phyloP scores from a whole-genome alignment of 2,797 vertebrate genomes.

The Urophycis tenuis region DNA sequence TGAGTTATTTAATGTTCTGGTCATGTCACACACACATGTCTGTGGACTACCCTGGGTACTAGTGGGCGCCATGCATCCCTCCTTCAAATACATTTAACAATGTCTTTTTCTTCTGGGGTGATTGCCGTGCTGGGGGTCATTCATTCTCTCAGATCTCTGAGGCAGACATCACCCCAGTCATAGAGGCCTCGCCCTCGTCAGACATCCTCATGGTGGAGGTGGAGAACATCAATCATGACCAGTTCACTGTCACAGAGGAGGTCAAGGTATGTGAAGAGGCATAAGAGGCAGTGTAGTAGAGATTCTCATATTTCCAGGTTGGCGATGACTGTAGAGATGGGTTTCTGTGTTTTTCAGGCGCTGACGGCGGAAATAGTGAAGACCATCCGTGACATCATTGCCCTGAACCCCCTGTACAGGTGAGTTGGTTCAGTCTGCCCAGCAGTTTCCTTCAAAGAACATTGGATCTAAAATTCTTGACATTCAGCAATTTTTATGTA shows the following conservation, averaged over 20 bases:
- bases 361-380: conserved; percentile 98
- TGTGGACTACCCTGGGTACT: too few species aligned
- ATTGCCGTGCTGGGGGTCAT: neutral
- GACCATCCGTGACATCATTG: conserved; percentile 97
- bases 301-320: neutral
- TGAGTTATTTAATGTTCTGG: too few species aligned
- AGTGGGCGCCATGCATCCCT: neutral
- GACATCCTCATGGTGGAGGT: conserved; percentile 95
- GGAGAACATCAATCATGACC: conserved; percentile 87
- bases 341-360: conserved; percentile 61
- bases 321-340: neutral
- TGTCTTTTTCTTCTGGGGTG: neutral
- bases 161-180: conserved; percentile 63
- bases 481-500: too few species aligned
- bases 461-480: neutral
- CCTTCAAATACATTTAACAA: neutral
- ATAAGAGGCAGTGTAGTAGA: neutral
- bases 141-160: conserved; percentile 47
- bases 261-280: conserved; percentile 77
- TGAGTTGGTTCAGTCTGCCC: conserved; percentile 36
- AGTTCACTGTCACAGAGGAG: conserved; percentile 93
- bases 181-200: conserved; percentile 52
- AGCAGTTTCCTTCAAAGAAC: neutral
- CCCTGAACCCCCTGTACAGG: conserved; percentile 95
- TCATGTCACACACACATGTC: too few species aligned